A percentile compares a stretch with the other conserved stretches of the same genome.
Conservation (phyloP, 2,797 vertebrate genomes). For the Pempheris klunzingeri region DNA sequence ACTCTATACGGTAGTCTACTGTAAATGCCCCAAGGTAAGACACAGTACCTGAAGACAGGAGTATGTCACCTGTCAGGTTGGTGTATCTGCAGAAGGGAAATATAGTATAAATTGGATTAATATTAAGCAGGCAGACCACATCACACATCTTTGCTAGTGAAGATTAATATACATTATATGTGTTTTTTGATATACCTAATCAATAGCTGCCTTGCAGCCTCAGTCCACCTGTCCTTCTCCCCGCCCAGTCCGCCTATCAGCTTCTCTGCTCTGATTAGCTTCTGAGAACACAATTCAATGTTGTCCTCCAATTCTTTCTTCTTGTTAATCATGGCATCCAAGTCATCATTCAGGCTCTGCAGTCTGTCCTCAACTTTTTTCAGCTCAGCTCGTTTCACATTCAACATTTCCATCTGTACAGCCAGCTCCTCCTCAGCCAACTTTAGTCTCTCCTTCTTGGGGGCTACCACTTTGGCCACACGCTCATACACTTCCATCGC, state of each 20-base stretch:
- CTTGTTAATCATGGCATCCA: constrained; percentile 88
- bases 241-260: constrained; percentile 94
- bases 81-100: constrained; percentile 82
- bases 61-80: constrained; percentile 92
- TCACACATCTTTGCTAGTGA: not conserved
- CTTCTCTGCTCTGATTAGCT: constrained; percentile 91
- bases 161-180: constrained; percentile 1
- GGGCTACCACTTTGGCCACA: constrained; percentile 92
- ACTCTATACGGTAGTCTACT: constrained; percentile 89
- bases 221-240: constrained; percentile 95
- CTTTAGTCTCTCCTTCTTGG: constrained; percentile 88
- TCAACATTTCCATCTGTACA: constrained; percentile 88
- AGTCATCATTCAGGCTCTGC: constrained; percentile 88
- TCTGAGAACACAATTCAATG: constrained; percentile 92
- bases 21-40: constrained; percentile 96
- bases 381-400: constrained; percentile 89
- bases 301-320: constrained; percentile 90
- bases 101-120: constrained; percentile 49
- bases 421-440: constrained; percentile 87
- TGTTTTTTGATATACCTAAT: constrained; percentile 65
- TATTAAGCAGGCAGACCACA: not conserved
- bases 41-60: constrained; percentile 91
- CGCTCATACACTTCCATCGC: constrained; percentile 95
- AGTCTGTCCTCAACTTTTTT: constrained; percentile 90
- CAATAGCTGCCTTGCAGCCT: constrained; percentile 87